phyloP scores from a whole-genome alignment of 2,113 vertebrate genomes.

The Nestor notabilis region DNA sequence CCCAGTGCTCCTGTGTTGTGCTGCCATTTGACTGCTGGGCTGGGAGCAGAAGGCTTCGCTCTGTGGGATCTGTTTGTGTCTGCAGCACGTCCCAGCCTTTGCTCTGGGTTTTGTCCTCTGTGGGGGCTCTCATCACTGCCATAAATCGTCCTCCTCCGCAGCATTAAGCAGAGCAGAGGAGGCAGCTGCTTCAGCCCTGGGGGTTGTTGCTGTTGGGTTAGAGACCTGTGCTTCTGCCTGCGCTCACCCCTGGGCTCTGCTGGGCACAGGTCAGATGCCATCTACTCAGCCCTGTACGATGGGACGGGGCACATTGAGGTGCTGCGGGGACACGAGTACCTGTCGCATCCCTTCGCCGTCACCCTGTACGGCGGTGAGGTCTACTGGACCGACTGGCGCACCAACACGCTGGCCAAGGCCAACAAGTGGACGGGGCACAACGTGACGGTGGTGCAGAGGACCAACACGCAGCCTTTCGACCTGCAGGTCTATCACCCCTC shows the following conservation, averaged over 20 bases:
- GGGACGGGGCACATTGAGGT: slow-evolving; percentile 97
- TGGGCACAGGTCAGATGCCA: slow-evolving; percentile 88
- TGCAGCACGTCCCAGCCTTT: accelerated
- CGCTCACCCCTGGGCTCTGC: background rate
- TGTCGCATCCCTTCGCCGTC: slow-evolving; percentile 95
- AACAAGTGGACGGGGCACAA: slow-evolving; percentile 99
- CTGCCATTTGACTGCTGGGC: background rate
- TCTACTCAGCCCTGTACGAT: slow-evolving; percentile 94
- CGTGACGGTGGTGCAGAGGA: slow-evolving; percentile 94
- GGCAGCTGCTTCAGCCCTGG: accelerated
- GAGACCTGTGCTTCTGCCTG: background rate
- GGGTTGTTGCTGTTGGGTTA: background rate
- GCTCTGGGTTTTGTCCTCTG: background rate
- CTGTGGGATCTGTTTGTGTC: background rate
- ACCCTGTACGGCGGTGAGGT: slow-evolving; percentile 96
- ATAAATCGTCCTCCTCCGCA: accelerated
- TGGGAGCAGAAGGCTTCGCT: accelerated
- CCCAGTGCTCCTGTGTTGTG: accelerated
- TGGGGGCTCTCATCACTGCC: background rate
- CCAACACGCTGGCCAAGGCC: slow-evolving; percentile 95
- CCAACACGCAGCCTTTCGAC: slow-evolving; percentile 97
- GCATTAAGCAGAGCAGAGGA: background rate
- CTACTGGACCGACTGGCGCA: slow-evolving; percentile 98
- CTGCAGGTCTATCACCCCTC: slow-evolving; percentile 97
- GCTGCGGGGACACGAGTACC: slow-evolving; percentile 92